Evolutionary conservation across 2,797 vertebrate genomes (phyloP), one percentile per base, ranked within the genome.

Genomic region (Sphaeramia orbicularis): DNA sequence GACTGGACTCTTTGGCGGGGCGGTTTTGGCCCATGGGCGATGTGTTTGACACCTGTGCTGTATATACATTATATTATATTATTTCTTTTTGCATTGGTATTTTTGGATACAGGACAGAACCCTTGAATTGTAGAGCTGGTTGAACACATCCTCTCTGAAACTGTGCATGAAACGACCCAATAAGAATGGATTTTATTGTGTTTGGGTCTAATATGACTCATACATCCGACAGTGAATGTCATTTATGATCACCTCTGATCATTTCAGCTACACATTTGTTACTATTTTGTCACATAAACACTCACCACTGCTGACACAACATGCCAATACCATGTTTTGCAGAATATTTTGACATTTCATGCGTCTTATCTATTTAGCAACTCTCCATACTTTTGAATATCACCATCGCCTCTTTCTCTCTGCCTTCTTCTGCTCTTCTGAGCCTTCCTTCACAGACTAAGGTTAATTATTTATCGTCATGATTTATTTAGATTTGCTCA

Each of bases 381-480:
- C 64, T 54, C 53, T 42, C 45, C 49, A 16, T 70, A 58, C 41
- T 69, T 75, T 76, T 86, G 79, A 75, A 75, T 66, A 74, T 68
- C 62, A 19, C 64, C 56, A 18, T 78, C 63, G 63, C 83, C 62
- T 59, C 69, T 52, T 74, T 63, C 57, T 75, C 71, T 67, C 61
- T 59, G 54, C 74, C 63, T 60, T 77, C 54, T 60, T 48, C 81
- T 56, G 66, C 77, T 90, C 85, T 83, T 89, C 86, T 85, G 91
- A 93, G 91, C 83, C 77, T 86, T 86, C 85, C 86, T 91, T 92
- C 88, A 90, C 82, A 90, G 90, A 86, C 84, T 59, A 80, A 70
- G 72, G 74, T 95, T 91, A 93, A 94, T 94, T 92, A 95, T 95
- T 93, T 84, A 94, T 89, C 35, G 19, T 48, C 86, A 93, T 94